These are phyloP conservation scores for Standfussiana lucernea DNA, from an alignment of 2,888 invertebrate species.

Conservation along the genomic window DNA sequence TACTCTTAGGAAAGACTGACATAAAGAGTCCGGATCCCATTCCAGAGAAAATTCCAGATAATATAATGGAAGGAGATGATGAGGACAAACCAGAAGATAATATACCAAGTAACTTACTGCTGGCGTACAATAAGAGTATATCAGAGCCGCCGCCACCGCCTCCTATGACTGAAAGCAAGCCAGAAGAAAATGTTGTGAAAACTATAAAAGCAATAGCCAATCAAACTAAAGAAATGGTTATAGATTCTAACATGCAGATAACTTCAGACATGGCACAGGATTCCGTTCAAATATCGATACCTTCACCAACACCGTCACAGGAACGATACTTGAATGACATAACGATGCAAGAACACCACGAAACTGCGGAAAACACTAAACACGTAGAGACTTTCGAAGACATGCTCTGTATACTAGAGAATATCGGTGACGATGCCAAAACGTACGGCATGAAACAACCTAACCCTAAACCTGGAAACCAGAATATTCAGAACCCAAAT, in stretches of 20 bases:
- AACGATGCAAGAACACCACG: conserved; percentile 91
- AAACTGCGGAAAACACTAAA: conserved; percentile 88
- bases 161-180: conserved; percentile 72
- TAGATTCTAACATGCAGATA: conserved; percentile 90
- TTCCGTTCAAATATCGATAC: conserved; percentile 92
- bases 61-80: conserved; percentile 88
- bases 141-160: conserved; percentile 74
- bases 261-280: conserved; percentile 91
- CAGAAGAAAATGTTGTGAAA: conserved; percentile 86
- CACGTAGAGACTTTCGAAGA: conserved; percentile 93
- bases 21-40: conserved; percentile 89
- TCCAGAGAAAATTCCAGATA: conserved; percentile 89
- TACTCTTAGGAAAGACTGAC: conserved; percentile 86
- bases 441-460: conserved; percentile 79
- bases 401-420: conserved; percentile 93
- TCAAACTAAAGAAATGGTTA: conserved; percentile 90
- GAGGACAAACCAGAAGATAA: conserved; percentile 87
- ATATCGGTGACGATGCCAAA: conserved; percentile 89
- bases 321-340: conserved; percentile 92
- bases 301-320: conserved; percentile 92
- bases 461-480: conserved; percentile 67
- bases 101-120: conserved; percentile 78
- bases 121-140: conserved; percentile 81
- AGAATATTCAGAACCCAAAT: conserved; percentile 71
- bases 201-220: conserved; percentile 90